Evolutionary conservation across 2,888 invertebrate species (phyloP), one percentile per base, ranked within the genome.

Genomic region (Drosophila gaucha): DNA sequence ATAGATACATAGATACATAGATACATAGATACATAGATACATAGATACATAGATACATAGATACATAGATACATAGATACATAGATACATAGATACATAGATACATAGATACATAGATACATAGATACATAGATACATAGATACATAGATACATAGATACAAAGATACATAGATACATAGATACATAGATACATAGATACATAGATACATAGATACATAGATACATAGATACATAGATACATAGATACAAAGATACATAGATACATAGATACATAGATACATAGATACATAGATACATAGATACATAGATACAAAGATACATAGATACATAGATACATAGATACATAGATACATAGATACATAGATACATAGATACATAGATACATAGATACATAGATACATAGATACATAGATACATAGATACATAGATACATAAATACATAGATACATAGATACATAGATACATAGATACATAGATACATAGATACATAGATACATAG

Each of bases 81-180:
- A 12, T 12, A 30, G 3, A 30, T 0, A 30, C 2, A 28, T n/a
- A n/a, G n/a, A n/a, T n/a, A n/a, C n/a, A n/a, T n/a, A n/a, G n/a
- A n/a, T n/a, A n/a, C n/a, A n/a, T n/a, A n/a, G n/a, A n/a, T n/a
- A n/a, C 6, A 38, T 22, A 18, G 1, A 30, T 22, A 46, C 10
- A 35, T 24, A n/a, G 24, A 35, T 6, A 24, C 4, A n/a, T 2
- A n/a, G 9, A 22, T 18, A 44, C 2, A 22, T 28, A 33, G 5
- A 38, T n/a, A 38, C 12, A 30, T 20, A 14, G 0, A 47, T n/a
- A n/a, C n/a, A 36, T 26, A 44, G 24, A 36, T 55, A 33, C 20
- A 28, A 8, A 54, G 30, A 35, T 22, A 22, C 5, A 35, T 16
- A 16, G 33, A 35, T 35, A 16, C 16, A 16, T 16, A 35, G 16